Evolutionary conservation across 2,113 vertebrate genomes (phyloP), one percentile per base, ranked within the genome.

Genomic region (Phainopepla nitens): DNA sequence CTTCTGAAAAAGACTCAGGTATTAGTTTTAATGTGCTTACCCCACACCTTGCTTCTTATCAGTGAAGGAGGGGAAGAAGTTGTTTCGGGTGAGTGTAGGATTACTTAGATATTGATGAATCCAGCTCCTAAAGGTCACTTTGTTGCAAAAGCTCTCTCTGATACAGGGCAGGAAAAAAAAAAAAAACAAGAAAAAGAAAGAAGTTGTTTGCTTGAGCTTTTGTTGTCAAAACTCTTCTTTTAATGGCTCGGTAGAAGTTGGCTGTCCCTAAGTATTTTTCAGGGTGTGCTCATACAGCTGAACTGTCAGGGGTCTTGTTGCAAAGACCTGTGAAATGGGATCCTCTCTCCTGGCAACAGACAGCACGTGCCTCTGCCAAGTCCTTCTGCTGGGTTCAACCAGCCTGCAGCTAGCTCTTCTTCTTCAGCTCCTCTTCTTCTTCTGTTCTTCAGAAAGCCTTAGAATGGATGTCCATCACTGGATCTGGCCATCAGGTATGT

Each of bases 91-190:
- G 42, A 53, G 5, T 45, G 13, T 6, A 61, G 41, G 28, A 53
- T 89, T 78, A 51, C 41, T 82, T 53, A 35, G 9, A 41, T 42
- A 29, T 20, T 12, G 29, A 77, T 61, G 36, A 60, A 86, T 82
- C 28, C 31, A 64, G 27, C 25, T 82, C 66, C 2, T 7, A 76
- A 92, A 88, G 12, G 25, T 80, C 44, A 44, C 42, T 58, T 60
- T 6, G 4, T 47, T 90, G 41, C 23, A 56, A 82, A 92, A 79
- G 13, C 19, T 64, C 2, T 36, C 12, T 29, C 28, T 70, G 42
- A 79, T 66, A 47, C 0, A 35, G 11, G 5, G 27, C 23, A 15
- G 7, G 0, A 0, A 3, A 11, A 9, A 4, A 13, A 7, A 39
- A 39, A 39, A 39, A 27, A 25, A 11, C 7, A 13, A 24, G 13